phyloP scores from a whole-genome alignment of 2,888 invertebrate genomes.

The Chloromyia formosa region DNA sequence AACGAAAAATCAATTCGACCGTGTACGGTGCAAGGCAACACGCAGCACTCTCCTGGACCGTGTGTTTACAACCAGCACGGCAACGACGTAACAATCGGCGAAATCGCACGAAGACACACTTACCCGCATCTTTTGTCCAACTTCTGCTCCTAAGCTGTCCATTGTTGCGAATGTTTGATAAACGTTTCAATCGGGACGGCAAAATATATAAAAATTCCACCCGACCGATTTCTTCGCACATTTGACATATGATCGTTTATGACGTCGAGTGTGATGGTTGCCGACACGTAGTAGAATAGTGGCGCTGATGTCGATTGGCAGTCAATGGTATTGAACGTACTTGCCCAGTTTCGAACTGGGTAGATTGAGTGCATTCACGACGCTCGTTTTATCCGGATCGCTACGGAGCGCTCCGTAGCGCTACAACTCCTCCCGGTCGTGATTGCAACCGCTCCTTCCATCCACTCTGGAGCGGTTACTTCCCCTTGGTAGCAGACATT shows the following conservation, averaged over 20 bases:
- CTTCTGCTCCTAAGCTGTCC: conserved; percentile 85
- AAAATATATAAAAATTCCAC: not conserved
- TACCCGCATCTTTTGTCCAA: conserved; percentile 88
- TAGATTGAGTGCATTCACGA: too few relatives aligned
- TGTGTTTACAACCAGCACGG: too few relatives aligned
- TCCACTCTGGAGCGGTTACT: too few relatives aligned
- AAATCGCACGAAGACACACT: conserved; percentile 57
- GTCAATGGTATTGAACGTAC: not conserved
- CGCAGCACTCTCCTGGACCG: too few relatives aligned
- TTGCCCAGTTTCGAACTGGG: not conserved
- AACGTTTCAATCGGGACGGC: not conserved
- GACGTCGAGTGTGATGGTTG: conserved; percentile 11
- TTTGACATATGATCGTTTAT: conserved; percentile 32
- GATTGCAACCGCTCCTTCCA: too few relatives aligned
- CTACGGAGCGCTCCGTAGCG: too few relatives aligned
- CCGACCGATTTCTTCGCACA: conserved; percentile 7
- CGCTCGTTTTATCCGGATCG: too few relatives aligned
- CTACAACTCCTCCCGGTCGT: too few relatives aligned
- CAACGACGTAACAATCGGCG: not conserved
- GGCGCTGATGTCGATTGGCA: conserved; percentile 18
- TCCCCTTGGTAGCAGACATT: too few relatives aligned
- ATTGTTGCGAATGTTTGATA: conserved; percentile 61
- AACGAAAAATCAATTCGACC: conserved; percentile 49
- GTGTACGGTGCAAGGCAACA: too few relatives aligned
- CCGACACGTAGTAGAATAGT: not conserved